These are phyloP conservation scores for Oostethus manadensis DNA, from an alignment of 2,113 vertebrate genomes.

Conservation along the genomic window DNA sequence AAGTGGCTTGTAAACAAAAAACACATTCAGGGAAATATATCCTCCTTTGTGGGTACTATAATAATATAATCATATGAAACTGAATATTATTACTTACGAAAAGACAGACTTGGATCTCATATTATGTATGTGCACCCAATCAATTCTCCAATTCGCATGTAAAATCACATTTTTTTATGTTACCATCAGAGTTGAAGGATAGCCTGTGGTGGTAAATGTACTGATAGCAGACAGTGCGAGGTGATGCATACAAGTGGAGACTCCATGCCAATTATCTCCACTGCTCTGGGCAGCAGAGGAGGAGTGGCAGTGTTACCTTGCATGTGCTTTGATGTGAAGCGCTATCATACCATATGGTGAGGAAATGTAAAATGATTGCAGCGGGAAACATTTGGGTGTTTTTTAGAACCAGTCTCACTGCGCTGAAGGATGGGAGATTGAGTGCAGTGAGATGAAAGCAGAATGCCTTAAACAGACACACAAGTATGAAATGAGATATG, in stretches of 20 bases:
- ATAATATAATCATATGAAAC: no score
- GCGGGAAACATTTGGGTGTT: conserved; percentile 31
- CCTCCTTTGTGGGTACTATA: no score
- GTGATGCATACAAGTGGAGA: conserved; percentile 23
- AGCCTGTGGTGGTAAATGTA: conserved; percentile 4
- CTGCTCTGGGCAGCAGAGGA: conserved; percentile 36
- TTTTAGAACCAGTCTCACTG: conserved; percentile 18
- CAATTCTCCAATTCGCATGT: no score
- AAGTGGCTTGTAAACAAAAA: no score
- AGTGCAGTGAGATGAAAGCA: conserved; percentile 44
- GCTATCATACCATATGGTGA: conserved; percentile 30
- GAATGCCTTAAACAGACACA: conserved; percentile 33
- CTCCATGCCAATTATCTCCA: conserved; percentile 20
- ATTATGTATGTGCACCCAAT: no score
- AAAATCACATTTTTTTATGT: background rate
- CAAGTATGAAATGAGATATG: conserved; percentile 23
- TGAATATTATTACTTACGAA: no score
- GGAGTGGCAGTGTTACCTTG: conserved; percentile 31
- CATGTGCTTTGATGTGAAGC: conserved; percentile 45
- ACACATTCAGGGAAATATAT: no score
- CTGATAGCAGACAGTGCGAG: conserved; percentile 13
- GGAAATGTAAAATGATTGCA: conserved; percentile 48
- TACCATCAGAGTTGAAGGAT: background rate
- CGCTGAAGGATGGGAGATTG: conserved; percentile 13
- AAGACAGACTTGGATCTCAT: no score